Conservation (phyloP, 37 sponge, comb jelly and placozoan genomes). For the Cliona cf. orientalis region DNA sequence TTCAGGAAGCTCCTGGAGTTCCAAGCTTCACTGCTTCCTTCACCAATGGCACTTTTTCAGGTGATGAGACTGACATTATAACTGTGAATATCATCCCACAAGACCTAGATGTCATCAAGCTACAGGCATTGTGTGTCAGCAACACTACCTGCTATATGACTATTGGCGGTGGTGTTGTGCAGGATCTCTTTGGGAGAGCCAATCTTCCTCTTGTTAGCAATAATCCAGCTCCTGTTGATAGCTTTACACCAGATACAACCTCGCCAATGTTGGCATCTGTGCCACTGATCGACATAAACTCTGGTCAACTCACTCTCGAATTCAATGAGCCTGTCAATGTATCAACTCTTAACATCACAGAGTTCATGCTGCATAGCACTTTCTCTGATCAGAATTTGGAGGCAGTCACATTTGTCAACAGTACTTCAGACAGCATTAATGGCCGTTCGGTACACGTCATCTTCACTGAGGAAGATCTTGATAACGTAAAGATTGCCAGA, state of each 20-base stretch:
- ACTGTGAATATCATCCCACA: conserved; percentile 33
- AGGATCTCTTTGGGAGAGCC: conserved; percentile 54
- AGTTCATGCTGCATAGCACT: conserved; percentile 57
- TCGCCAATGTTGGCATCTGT: conserved; percentile 33
- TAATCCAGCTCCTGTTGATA: conserved; percentile 51
- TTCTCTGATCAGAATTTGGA: background rate
- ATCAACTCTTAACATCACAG: conserved; percentile 60
- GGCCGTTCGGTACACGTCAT: conserved; percentile 45
- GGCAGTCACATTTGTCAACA: conserved; percentile 30
- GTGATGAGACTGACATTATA: conserved; percentile 38
- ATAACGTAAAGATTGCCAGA: conserved; percentile 54
- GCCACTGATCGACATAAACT: conserved; percentile 55
- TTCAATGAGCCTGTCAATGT: conserved; percentile 81
- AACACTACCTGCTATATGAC: conserved; percentile 62
- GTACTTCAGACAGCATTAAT: conserved; percentile 46
- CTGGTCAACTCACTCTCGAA: conserved; percentile 49
- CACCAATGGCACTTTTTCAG: conserved; percentile 30
- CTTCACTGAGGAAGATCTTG: conserved; percentile 53
- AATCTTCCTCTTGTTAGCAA: conserved; percentile 28
- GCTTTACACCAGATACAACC: conserved; percentile 59
- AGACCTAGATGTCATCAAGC: conserved; percentile 72
- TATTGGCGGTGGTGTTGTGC: conserved; percentile 54
- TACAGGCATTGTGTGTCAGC: conserved; percentile 44
- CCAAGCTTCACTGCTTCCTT: conserved; percentile 28
- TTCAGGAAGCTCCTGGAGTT: conserved; percentile 28